These are phyloP conservation scores for Saguinus midas DNA, from an alignment of 2,113 vertebrate species.

Conservation along the genomic window DNA sequence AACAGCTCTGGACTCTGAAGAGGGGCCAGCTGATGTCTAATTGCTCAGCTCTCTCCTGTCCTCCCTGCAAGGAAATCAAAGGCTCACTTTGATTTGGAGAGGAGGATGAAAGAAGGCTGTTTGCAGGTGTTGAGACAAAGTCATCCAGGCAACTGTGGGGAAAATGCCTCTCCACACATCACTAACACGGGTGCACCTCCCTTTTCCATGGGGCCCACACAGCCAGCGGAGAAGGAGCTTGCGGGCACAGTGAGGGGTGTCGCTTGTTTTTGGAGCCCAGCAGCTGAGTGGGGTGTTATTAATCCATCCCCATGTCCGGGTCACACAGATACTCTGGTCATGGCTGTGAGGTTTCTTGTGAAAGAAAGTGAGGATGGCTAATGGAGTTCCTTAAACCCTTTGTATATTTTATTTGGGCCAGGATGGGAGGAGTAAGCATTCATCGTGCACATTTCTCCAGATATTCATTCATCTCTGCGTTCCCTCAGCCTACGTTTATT, in stretches of 20 bases:
- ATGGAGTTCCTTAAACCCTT: background rate
- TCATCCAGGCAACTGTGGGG: conserved; percentile 35
- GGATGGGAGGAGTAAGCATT: background rate
- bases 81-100: conserved; percentile 74
- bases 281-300: background rate
- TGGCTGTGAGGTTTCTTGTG: background rate
- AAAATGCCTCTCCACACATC: background rate
- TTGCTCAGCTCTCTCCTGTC: conserved; percentile 70
- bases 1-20: conserved; percentile 70
- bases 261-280: background rate
- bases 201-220: background rate
- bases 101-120: conserved; percentile 74
- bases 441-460: background rate
- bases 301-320: fast-evolving
- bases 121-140: conserved; percentile 83
- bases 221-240: background rate
- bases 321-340: background rate
- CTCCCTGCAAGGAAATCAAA: conserved; percentile 64
- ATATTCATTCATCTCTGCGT: conserved; percentile 4
- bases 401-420: background rate
- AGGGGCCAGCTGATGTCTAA: conserved; percentile 69
- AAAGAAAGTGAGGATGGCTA: background rate
- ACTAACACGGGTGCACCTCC: conserved; percentile 73
- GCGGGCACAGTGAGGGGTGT: fast-evolving
- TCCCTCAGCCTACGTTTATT: conserved; percentile 51